These are phyloP conservation scores for Conus ventricosus DNA, from an alignment of 1,140 invertebrate genomes.

Conservation along the genomic window DNA sequence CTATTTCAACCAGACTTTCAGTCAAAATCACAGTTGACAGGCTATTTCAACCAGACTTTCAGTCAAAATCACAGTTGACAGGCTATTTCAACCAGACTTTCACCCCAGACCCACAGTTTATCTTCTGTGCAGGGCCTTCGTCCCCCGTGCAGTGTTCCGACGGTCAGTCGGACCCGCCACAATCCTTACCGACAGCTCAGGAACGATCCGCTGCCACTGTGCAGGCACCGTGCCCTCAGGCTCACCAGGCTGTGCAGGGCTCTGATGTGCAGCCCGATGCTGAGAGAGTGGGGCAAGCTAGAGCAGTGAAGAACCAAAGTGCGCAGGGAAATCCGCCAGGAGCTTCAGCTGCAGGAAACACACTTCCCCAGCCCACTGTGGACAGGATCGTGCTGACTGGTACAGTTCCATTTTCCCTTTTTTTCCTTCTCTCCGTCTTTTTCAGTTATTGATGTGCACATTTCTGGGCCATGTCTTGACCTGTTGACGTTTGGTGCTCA, in stretches of 20 bases:
- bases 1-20: too few relatives aligned
- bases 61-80: too few relatives aligned
- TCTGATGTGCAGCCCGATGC: not conserved
- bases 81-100: too few relatives aligned
- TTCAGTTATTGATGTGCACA: too few relatives aligned
- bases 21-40: too few relatives aligned
- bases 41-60: too few relatives aligned
- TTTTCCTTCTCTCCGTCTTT: not conserved
- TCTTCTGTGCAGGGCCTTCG: not conserved
- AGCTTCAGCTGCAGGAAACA: not conserved
- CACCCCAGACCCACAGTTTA: not conserved
- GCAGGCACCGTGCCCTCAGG: too few relatives aligned
- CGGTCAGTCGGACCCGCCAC: not conserved
- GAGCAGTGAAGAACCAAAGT: not conserved
- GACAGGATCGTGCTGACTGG: not conserved
- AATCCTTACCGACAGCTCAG: not conserved
- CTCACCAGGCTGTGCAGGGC: too few relatives aligned
- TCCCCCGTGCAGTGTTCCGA: not conserved
- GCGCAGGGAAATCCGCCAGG: not conserved
- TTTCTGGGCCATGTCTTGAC: too few relatives aligned
- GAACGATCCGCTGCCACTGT: too few relatives aligned
- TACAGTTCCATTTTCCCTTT: not conserved
- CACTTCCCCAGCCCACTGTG: not conserved
- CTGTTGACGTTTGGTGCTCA: too few relatives aligned
- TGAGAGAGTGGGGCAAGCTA: not conserved